Percentiles rank a stretch among this genome's conserved stretches.
These are phyloP conservation scores for Umimayanthus chanpuru DNA, from an alignment of 92 coral and sea anemone species.

Conservation along the genomic window DNA sequence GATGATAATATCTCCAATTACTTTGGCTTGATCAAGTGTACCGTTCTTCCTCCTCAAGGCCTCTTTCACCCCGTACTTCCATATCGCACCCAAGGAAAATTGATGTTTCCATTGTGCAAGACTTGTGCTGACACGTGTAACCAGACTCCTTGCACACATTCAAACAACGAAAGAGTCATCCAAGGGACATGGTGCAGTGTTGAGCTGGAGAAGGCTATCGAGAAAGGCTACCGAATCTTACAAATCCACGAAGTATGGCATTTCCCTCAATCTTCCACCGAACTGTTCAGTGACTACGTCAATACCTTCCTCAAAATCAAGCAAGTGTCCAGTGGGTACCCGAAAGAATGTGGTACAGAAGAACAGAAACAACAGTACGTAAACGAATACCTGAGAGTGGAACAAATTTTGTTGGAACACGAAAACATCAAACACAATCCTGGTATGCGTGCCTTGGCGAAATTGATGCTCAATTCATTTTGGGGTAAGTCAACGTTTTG, in stretches of 20 bases:
- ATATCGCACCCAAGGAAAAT: too few species aligned
- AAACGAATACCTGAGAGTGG: background rate
- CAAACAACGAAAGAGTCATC: too few species aligned
- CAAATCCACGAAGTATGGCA: conserved; percentile 3
- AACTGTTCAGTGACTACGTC: conserved; percentile 11
- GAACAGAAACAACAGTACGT: conserved; percentile 11
- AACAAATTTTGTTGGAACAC: conserved; percentile 11
- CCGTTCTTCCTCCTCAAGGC: too few species aligned
- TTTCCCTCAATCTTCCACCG: too few species aligned
- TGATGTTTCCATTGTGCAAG: too few species aligned
- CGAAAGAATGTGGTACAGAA: background rate
- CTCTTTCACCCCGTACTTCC: too few species aligned
- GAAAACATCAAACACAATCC: conserved; percentile 21
- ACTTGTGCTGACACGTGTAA: too few species aligned
- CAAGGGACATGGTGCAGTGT: background rate
- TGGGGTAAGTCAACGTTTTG: conserved; percentile 10
- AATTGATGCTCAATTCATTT: conserved; percentile 19
- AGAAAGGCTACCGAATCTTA: background rate
- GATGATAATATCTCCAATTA: too few species aligned
- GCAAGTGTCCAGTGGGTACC: conserved; percentile 11
- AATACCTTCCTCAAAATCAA: conserved; percentile 22
- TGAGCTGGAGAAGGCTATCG: background rate
- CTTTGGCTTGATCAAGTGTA: too few species aligned
- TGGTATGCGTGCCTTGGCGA: conserved; percentile 15
- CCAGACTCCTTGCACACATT: too few species aligned